These are phyloP conservation scores for Bungarus multicinctus DNA, from an alignment of 2,113 vertebrate genomes.

Conservation along the genomic window DNA sequence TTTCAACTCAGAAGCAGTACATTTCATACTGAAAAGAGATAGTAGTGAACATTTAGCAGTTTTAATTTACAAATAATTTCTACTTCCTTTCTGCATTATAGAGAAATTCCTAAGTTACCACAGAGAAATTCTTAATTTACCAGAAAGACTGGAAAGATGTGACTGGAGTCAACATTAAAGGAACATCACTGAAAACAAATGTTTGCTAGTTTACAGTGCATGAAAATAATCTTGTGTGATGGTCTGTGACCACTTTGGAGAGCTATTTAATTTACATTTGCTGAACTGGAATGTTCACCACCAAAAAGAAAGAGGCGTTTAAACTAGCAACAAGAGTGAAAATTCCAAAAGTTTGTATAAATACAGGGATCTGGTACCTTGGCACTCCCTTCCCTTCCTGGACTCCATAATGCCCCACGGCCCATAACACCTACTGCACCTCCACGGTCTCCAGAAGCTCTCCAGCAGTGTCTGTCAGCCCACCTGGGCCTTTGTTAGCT, in stretches of 20 bases:
- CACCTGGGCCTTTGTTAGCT: background rate
- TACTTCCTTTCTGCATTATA: background rate
- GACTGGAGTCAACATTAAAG: background rate
- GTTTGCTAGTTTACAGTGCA: background rate
- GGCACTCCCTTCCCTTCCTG: background rate
- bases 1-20: background rate
- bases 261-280: constrained; percentile 4
- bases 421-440: background rate
- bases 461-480: background rate
- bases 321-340: constrained; percentile 6
- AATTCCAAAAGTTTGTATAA: background rate
- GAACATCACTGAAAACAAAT: constrained; percentile 1
- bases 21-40: background rate
- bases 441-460: background rate
- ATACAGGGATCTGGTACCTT: background rate
- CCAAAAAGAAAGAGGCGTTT: background rate
- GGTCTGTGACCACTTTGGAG: constrained; percentile 5
- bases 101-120: background rate
- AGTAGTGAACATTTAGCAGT: background rate
- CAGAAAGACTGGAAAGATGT: background rate
- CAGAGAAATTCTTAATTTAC: background rate
- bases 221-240: constrained; percentile 2
- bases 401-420: background rate
- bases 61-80: background rate
- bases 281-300: background rate